Evolutionary conservation across 2,113 vertebrate species (phyloP), one percentile per base, ranked within the genome.

Genomic region (Raphicerus campestris): DNA sequence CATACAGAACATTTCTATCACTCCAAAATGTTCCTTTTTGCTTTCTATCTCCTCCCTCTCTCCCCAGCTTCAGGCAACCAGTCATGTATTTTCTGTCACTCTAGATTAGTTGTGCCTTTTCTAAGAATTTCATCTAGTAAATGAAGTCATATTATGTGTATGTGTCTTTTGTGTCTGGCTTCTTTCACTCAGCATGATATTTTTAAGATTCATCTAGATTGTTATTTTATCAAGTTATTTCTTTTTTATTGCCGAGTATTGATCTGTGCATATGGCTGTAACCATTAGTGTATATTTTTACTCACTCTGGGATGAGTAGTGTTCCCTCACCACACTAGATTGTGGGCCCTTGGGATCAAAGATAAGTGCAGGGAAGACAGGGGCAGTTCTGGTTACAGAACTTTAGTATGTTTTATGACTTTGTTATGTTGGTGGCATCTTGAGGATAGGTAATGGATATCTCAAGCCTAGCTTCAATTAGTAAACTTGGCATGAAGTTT

Each of bases 241-340:
- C 75, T 42, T 96, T 97, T 93, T 93, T 85, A 61, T 83, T 70
- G 45, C 82, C 78, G 14, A 75, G 22, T 93, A 58, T 20, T 91
- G 35, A 82, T 51, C 26, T 66, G 61, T 75, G 26, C 49, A 1
- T 75, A 86, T 70, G 53, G 51, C 56, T 75, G 4, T 92, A 83
- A 73, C 15, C 26, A 42, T 92, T 92, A 73, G 7, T 87, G 16
- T 93, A 11, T 75, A 39, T 90, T 92, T 93, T 80, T 80, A 58
- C 49, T 51, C 26, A 87, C 93, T 96, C 30, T 88, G 58, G 15
- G 42, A n/a, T 87, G 42, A 85, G 15, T 13, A 60, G 53, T 88
- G 1, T 86, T 70, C 2, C 45, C 42, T 97, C 39, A 87, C 1
- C 6, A 49, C 20, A 53, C 49, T 83, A 95, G 32, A 1, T 13